Percentiles rank a stretch among this genome's conserved stretches.
Conservation (phyloP, 92 coral and sea anemone genomes). For the Phenganax marumi region DNA sequence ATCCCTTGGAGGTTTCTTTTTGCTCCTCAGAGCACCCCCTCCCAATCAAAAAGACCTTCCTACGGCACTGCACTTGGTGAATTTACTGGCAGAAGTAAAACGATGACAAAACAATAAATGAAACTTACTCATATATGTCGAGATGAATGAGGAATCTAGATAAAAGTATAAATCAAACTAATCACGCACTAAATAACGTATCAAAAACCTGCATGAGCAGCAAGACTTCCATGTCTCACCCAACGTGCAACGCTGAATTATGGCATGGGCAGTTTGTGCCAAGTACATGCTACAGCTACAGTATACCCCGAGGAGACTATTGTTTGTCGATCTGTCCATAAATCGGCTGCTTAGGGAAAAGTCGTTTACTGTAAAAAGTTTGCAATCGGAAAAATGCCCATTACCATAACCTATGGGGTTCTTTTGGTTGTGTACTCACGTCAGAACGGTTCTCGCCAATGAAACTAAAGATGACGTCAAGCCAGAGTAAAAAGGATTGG, state of each 20-base stretch:
- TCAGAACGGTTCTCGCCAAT: slow-evolving; percentile 13
- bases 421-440: slow-evolving; percentile 19
- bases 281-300: neutral
- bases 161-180: neutral
- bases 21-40: too few species aligned
- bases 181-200: neutral
- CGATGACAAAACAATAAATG: neutral
- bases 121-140: slow-evolving; percentile 35
- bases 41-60: too few species aligned
- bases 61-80: too few species aligned
- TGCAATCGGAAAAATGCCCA: too few species aligned
- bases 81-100: too few species aligned
- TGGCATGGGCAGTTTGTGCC: neutral
- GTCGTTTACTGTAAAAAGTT: too few species aligned
- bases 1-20: too few species aligned
- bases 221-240: neutral
- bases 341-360: too few species aligned
- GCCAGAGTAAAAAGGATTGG: slow-evolving; percentile 22
- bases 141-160: slow-evolving; percentile 28
- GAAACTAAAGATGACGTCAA: neutral
- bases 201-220: neutral
- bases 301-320: too few species aligned
- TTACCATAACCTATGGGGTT: too few species aligned
- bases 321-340: too few species aligned
- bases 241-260: too few species aligned